A percentile compares a stretch with the other conserved stretches of the same genome.
Evolutionary conservation across 1,140 invertebrate genomes (phyloP).

Genomic region (Drosophila sechellia): DNA sequence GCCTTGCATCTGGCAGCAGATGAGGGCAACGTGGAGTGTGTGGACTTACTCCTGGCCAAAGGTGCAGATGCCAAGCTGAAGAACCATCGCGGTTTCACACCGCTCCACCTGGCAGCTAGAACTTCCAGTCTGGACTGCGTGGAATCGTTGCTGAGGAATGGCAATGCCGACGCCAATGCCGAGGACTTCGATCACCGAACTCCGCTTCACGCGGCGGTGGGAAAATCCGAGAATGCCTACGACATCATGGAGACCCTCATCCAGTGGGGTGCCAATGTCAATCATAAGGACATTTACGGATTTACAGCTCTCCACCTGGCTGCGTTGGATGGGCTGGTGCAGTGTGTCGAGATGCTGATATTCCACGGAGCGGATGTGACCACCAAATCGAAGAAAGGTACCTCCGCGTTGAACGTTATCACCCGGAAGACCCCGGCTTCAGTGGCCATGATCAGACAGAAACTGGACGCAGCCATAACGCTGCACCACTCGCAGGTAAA

Average conservation of each 20-base stretch:
- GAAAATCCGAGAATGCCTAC: slow-evolving; percentile 90
- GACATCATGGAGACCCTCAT: slow-evolving; percentile 91
- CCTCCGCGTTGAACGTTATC: slow-evolving; percentile 92
- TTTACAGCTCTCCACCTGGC: slow-evolving; percentile 95
- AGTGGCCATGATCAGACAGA: slow-evolving; percentile 90
- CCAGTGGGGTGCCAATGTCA: slow-evolving; percentile 92
- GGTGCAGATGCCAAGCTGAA: slow-evolving; percentile 89
- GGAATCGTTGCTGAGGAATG: slow-evolving; percentile 89
- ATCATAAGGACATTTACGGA: slow-evolving; percentile 94
- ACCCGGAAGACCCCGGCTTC: slow-evolving; percentile 93
- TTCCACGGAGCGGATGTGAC: slow-evolving; percentile 93
- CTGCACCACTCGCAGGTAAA: slow-evolving; percentile 88
- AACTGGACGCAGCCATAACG: slow-evolving; percentile 91
- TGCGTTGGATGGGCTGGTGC: slow-evolving; percentile 92
- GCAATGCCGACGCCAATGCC: slow-evolving; percentile 90
- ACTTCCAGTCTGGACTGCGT: slow-evolving; percentile 92
- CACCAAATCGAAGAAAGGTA: slow-evolving; percentile 92
- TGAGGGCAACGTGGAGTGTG: slow-evolving; percentile 90
- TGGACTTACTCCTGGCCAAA: slow-evolving; percentile 89
- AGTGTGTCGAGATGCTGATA: slow-evolving; percentile 92
- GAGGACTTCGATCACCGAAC: slow-evolving; percentile 91
- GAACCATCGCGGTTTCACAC: slow-evolving; percentile 91
- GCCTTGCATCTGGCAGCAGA: slow-evolving; percentile 92
- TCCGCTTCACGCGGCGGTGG: slow-evolving; percentile 91
- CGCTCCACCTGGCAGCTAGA: slow-evolving; percentile 91